Evolutionary conservation across 2,797 vertebrate genomes (phyloP).

Genomic region (Acanthurus tractus): DNA sequence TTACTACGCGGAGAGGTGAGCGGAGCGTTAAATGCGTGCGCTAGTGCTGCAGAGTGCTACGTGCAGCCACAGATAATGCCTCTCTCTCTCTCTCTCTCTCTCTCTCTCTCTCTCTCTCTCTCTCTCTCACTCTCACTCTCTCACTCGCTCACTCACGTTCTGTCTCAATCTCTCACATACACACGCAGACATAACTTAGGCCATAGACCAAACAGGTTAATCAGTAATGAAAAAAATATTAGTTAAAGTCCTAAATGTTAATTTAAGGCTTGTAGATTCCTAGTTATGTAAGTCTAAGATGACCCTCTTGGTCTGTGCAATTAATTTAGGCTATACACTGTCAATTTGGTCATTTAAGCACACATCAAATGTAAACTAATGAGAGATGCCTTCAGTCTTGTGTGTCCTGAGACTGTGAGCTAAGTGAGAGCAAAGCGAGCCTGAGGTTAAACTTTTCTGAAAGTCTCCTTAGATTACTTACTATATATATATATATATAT

Average conservation of each 20-base stretch:
- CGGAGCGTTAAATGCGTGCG: slow-evolving; percentile 48
- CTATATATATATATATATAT: too few species aligned
- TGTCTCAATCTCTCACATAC: too few species aligned
- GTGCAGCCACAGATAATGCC: slow-evolving; percentile 38
- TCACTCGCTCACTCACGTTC: too few species aligned
- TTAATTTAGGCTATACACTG: neutral
- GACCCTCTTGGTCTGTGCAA: neutral
- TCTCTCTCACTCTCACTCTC: too few species aligned
- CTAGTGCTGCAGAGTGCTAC: slow-evolving; percentile 77
- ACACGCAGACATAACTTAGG: too few species aligned
- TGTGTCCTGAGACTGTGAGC: neutral
- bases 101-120: too few species aligned
- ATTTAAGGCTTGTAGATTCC: neutral
- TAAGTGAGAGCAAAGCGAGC: neutral
- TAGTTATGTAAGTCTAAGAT: neutral
- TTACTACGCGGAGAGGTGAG: slow-evolving; percentile 49
- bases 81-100: too few species aligned
- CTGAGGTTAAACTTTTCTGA: neutral
- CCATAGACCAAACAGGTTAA: too few species aligned
- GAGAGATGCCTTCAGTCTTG: neutral
- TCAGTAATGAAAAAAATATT: too few species aligned
- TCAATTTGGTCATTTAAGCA: neutral
- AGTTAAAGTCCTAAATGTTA: neutral
- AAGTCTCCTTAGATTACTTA: neutral
- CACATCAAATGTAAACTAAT: neutral